phyloP scores from a whole-genome alignment of 2,888 invertebrate species.

The Papilio gigon region DNA sequence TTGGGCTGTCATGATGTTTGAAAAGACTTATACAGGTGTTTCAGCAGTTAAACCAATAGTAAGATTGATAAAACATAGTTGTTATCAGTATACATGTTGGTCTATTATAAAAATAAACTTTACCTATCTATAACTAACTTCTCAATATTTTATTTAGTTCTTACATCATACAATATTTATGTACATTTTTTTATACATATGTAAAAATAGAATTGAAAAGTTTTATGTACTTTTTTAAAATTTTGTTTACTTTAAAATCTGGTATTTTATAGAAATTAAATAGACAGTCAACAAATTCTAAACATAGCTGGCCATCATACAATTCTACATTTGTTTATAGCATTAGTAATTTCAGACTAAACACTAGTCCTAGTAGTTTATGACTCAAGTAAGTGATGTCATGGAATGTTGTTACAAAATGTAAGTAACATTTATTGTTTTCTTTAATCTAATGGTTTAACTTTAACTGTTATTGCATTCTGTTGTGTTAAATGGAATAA shows the following conservation, averaged over 20 bases:
- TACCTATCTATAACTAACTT: background rate
- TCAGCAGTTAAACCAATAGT: background rate
- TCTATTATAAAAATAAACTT: background rate
- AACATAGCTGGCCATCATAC: background rate
- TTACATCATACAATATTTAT: background rate
- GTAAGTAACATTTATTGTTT: constrained; percentile 8
- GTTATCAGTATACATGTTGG: background rate
- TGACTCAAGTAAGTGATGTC: constrained; percentile 20
- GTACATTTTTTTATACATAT: background rate
- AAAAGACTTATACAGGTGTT: background rate
- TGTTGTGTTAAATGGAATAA: background rate
- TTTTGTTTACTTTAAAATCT: background rate
- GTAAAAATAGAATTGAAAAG: background rate
- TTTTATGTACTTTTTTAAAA: background rate
- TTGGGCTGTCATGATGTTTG: no score
- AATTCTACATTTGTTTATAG: background rate
- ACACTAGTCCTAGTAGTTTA: background rate
- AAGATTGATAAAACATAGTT: background rate
- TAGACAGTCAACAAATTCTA: background rate
- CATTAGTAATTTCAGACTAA: constrained; percentile 4
- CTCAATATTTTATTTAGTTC: background rate
- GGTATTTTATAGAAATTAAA: background rate
- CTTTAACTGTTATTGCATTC: background rate
- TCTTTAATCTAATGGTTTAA: constrained; percentile 27
- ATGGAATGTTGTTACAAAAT: constrained; percentile 9